phyloP scores from a whole-genome alignment of 2,888 invertebrate species.

The Choreutis nemorana region DNA sequence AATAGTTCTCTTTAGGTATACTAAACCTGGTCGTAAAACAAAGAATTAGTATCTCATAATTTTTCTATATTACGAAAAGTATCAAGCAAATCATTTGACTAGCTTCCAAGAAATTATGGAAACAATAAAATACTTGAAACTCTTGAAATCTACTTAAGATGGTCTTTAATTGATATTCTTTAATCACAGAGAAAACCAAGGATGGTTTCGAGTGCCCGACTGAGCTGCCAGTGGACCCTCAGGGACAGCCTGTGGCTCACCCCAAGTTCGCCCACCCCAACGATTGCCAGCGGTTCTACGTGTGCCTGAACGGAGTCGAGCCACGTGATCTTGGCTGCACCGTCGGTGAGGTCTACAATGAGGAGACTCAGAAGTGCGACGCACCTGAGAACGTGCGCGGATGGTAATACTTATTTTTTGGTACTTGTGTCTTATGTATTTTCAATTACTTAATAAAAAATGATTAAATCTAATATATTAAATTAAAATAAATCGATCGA shows the following conservation, averaged over 20 bases:
- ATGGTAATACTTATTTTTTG: constrained; percentile 67
- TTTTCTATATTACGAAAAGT: no score
- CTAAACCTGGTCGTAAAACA: no score
- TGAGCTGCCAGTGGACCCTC: constrained; percentile 68
- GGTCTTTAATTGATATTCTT: no score
- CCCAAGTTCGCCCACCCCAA: constrained; percentile 86
- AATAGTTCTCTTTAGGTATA: no score
- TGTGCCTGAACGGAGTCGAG: constrained; percentile 84
- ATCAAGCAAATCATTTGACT: no score
- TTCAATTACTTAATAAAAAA: no score
- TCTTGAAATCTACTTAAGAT: no score
- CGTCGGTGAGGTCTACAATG: constrained; percentile 91
- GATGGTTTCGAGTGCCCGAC: constrained; percentile 90
- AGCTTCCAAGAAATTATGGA: no score
- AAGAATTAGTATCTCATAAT: no score
- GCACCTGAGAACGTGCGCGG: constrained; percentile 90
- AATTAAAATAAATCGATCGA: no score
- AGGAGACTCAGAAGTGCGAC: constrained; percentile 83
- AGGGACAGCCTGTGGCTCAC: constrained; percentile 79
- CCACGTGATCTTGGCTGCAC: constrained; percentile 89
- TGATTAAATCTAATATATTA: no score
- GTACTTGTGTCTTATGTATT: neutral
- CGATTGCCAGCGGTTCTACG: constrained; percentile 93
- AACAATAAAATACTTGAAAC: no score
- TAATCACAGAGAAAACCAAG: constrained; percentile 76